Evolutionary conservation across 2,113 vertebrate genomes (phyloP).

Genomic region (Caracal caracal): DNA sequence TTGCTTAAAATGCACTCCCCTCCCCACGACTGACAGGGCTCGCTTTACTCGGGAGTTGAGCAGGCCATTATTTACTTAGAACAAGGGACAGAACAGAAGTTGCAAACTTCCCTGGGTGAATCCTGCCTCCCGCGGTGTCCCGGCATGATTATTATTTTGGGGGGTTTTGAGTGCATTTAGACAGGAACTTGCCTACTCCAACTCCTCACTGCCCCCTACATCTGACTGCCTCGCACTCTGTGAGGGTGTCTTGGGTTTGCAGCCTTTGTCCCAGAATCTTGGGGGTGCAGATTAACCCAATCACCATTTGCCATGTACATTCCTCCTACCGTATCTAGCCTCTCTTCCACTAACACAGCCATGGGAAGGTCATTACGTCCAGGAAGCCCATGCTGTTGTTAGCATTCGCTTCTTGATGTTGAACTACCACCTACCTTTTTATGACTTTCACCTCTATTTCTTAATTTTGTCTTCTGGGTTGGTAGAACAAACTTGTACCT

Average conservation of each 20-base stretch:
- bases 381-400: background rate
- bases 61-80: background rate
- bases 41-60: background rate
- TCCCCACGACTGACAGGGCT: background rate
- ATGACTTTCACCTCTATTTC: background rate
- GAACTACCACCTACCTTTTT: background rate
- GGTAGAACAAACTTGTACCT: background rate
- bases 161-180: background rate
- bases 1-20: background rate
- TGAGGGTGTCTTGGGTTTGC: background rate
- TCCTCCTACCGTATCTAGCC: background rate
- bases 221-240: background rate
- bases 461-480: background rate
- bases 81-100: background rate
- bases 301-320: fast-evolving
- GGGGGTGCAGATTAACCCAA: background rate
- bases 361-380: background rate
- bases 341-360: background rate
- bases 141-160: background rate
- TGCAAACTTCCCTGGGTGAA: background rate
- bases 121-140: background rate
- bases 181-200: background rate
- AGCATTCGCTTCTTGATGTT: background rate
- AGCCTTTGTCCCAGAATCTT: background rate
- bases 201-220: fast-evolving